Base-by-base conservation (phyloP, 2,113 vertebrate species). In the Limnothrissa miodon region DNA sequence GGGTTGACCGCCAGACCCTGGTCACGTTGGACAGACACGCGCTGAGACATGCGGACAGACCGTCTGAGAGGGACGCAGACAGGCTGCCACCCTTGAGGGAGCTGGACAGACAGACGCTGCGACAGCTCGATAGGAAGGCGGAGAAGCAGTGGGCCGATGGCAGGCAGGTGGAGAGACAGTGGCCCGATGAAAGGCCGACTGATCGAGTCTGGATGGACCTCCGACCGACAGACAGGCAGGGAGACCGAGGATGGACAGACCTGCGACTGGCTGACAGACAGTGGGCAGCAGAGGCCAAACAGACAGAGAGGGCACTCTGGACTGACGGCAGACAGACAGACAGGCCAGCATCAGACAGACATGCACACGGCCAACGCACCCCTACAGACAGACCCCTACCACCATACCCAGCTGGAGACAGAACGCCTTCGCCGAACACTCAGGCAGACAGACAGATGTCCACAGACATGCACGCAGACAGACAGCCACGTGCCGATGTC, bases 61-160 rank as follows among this genome's bases (percentile, higher is more conserved):
- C 80, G 1, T 15, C 39, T 0, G 91, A 81, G 33, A 81, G 84
- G 78, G 83, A 89, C 48, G n/a, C 83, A 5, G 80, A 84, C 39
- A 70, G 85, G 90, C 79, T 89, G 80, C 87, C 89, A 17, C 0
- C 88, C 78, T 90, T 92, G 53, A 90, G 89, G 83, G 92, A 93
- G 89, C 91, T 92, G 23, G 92, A 93, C 84, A 87, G 91, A 81
- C 91, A 92, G 81, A 92, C 93, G 3, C 93, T 93, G 85, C 81
- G 93, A 70, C 93, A 93, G 89, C 92, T 94, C n/a, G 93, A 94
- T 88, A 88, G 93, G 23, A 92, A 92, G 84, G 92, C 93, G 78
- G 93, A 94, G 29, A 89, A 89, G 19, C 94, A 94, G 91, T 92
- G 92, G 93, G 85, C 90, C 33, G 92, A 89, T 1, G 91, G 91